Percentiles rank a stretch among this genome's conserved stretches.
These are phyloP conservation scores for Ptychoptera contaminata DNA, from an alignment of 2,888 invertebrate genomes.

Conservation along the genomic window DNA sequence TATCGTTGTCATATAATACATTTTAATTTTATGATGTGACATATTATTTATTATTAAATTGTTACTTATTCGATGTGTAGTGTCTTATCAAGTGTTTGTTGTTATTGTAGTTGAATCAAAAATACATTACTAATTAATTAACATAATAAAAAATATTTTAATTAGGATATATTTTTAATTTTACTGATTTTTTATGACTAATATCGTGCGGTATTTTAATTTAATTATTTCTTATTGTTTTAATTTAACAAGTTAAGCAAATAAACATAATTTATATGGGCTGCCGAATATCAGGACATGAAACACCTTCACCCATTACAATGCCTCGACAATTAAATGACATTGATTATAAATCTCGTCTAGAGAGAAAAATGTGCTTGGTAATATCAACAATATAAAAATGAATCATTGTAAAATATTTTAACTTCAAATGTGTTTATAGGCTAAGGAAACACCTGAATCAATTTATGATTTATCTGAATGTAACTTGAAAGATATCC, in stretches of 20 bases:
- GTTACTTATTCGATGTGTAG: too few relatives aligned
- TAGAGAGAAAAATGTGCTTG: constrained; percentile 18
- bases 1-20: too few relatives aligned
- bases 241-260: not conserved
- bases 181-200: constrained; percentile 1
- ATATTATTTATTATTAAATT: too few relatives aligned
- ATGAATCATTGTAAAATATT: not conserved
- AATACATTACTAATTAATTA: too few relatives aligned
- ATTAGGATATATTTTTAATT: not conserved
- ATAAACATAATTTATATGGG: constrained; percentile 14
- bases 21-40: too few relatives aligned
- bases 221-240: not conserved
- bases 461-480: constrained; percentile 65
- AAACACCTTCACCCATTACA: constrained; percentile 7
- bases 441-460: constrained; percentile 58
- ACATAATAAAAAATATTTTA: too few relatives aligned
- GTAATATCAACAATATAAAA: constrained; percentile 10
- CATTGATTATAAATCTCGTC: constrained; percentile 17
- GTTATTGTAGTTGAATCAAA: too few relatives aligned
- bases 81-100: too few relatives aligned
- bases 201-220: not conserved
- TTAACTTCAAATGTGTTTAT: constrained; percentile 2
- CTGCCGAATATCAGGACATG: constrained; percentile 17
- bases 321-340: constrained; percentile 8
- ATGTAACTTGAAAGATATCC: constrained; percentile 56